A percentile compares a stretch with the other conserved stretches of the same genome.
Conservation (phyloP, 23 tunicate species). For the Ascidia mentula region DNA sequence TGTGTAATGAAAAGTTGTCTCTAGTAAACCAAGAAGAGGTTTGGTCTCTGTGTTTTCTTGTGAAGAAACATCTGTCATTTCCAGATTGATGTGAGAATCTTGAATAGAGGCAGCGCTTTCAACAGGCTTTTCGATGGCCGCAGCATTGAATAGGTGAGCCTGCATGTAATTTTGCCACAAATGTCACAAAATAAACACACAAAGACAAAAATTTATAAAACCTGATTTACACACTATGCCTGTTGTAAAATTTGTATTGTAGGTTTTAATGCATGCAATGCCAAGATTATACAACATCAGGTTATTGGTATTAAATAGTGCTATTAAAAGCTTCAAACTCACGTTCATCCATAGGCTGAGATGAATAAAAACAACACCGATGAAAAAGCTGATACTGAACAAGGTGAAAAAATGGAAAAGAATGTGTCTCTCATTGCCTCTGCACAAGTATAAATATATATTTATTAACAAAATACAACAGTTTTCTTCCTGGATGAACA, state of each 20-base stretch:
- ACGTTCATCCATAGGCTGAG: slow-evolving; percentile 75
- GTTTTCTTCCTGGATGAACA: background rate
- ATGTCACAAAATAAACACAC: too few species aligned
- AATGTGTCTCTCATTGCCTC: slow-evolving; percentile 64
- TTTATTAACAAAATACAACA: background rate
- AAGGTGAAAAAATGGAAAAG: slow-evolving; percentile 72
- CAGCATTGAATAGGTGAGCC: background rate
- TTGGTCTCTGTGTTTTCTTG: background rate
- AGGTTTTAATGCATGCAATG: too few species aligned
- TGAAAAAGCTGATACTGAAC: slow-evolving; percentile 66
- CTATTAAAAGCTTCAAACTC: too few species aligned
- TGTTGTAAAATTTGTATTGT: too few species aligned
- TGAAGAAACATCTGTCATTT: background rate
- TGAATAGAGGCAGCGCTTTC: background rate
- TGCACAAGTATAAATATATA: slow-evolving; percentile 1
- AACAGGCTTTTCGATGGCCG: background rate
- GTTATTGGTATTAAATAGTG: too few species aligned
- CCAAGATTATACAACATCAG: too few species aligned
- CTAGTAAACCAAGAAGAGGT: background rate
- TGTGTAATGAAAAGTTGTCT: background rate
- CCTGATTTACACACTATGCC: too few species aligned
- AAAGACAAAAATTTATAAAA: too few species aligned
- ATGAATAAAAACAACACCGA: slow-evolving; percentile 67
- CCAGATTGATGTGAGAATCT: background rate
- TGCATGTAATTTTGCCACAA: too few species aligned